Evolutionary conservation across 2,888 invertebrate species (phyloP).

Genomic region (Platycheirus rosarum): DNA sequence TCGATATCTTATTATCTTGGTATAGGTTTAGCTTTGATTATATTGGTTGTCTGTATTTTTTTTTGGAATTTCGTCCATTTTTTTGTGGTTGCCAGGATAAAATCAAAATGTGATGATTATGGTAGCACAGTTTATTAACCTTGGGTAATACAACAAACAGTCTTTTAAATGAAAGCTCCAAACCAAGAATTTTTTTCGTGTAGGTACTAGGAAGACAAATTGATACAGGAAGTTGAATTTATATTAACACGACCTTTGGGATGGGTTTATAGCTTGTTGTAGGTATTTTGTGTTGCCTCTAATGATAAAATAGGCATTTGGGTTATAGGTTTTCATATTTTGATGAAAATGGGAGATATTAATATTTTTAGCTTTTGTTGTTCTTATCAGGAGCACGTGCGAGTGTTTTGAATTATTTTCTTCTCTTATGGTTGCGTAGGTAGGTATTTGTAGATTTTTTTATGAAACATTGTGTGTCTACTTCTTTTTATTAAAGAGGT

Average conservation of each 20-base stretch:
- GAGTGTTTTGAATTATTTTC: background rate
- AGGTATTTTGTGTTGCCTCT: too few species aligned
- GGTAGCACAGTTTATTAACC: conserved; percentile 68
- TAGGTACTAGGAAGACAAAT: conserved; percentile 34
- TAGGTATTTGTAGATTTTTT: too few species aligned
- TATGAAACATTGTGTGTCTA: too few species aligned
- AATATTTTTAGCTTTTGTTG: too few species aligned
- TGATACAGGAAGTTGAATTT: conserved; percentile 32
- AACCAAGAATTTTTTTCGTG: conserved; percentile 7
- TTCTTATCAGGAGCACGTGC: background rate
- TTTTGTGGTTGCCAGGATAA: conserved; percentile 37
- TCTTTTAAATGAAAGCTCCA: conserved; percentile 35
- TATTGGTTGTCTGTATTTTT: conserved; percentile 48
- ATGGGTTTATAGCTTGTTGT: too few species aligned
- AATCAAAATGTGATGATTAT: conserved; percentile 68
- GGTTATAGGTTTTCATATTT: too few species aligned
- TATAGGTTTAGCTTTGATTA: conserved; percentile 50
- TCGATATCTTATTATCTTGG: conserved; percentile 44
- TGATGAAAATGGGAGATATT: too few species aligned
- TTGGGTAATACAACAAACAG: conserved; percentile 26
- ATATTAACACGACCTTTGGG: conserved; percentile 1
- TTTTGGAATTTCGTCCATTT: background rate
- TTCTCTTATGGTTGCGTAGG: too few species aligned
- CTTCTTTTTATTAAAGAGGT: too few species aligned
- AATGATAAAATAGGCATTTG: too few species aligned